phyloP scores from a whole-genome alignment of 2,797 vertebrate species.

The Neosilurus hyrtlii region DNA sequence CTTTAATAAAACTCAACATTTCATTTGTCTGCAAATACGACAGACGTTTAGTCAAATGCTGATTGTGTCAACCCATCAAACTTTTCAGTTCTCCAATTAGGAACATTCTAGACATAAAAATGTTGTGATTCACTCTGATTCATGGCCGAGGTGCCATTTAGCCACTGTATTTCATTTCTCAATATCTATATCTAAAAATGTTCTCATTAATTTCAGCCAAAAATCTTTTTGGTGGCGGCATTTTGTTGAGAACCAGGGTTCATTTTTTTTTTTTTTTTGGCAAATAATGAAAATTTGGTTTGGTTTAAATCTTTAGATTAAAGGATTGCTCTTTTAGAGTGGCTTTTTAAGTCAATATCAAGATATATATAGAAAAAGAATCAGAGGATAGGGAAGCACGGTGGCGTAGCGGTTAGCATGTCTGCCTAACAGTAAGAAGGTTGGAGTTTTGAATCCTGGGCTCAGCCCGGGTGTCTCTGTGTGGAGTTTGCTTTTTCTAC shows the following conservation, averaged over 20 bases:
- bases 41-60: not conserved
- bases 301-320: not conserved
- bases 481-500: too few species aligned
- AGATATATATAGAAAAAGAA: too few species aligned
- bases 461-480: too few species aligned
- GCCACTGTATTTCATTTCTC: not conserved
- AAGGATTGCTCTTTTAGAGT: too few species aligned
- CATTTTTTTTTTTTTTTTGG: not conserved
- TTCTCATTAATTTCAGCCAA: not conserved
- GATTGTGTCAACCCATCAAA: not conserved
- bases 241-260: not conserved
- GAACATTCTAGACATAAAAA: not conserved
- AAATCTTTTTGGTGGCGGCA: not conserved
- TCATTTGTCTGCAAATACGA: not conserved
- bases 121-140: not conserved
- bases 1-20: constrained; percentile 6
- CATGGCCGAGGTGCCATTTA: not conserved
- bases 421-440: too few species aligned
- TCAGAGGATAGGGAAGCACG: too few species aligned
- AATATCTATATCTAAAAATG: not conserved
- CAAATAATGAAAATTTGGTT: not conserved
- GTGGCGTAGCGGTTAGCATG: too few species aligned
- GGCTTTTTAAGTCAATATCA: not conserved
- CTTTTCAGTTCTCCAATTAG: not conserved
- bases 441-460: too few species aligned